Conservation (phyloP, 2,888 invertebrate genomes). For the Dione vanillae region DNA sequence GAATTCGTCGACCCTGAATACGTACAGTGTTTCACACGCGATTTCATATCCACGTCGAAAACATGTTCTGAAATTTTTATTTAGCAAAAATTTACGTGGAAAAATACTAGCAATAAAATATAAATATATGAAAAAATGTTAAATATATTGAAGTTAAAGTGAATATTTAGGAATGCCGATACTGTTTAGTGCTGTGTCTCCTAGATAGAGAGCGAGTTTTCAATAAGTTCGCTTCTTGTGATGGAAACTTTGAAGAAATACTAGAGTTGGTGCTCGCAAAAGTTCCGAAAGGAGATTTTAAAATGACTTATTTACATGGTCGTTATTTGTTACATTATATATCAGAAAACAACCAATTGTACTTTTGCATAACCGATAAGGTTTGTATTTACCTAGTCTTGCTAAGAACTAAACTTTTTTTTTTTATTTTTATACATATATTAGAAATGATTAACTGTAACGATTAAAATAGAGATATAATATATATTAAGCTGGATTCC, state of each 20-base stretch:
- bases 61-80: conserved; percentile 10
- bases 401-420: background rate
- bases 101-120: background rate
- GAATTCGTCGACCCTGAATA: conserved; percentile 46
- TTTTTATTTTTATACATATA: background rate
- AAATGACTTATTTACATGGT: conserved; percentile 92
- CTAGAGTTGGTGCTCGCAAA: conserved; percentile 93
- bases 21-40: conserved; percentile 35
- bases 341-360: conserved; percentile 90
- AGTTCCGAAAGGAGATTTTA: conserved; percentile 90
- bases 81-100: background rate
- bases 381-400: conserved; percentile 80
- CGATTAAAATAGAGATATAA: conserved; percentile 7
- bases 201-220: conserved; percentile 90
- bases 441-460: background rate
- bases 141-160: conserved; percentile 12
- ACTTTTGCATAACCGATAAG: conserved; percentile 97
- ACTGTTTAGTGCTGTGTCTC: conserved; percentile 93
- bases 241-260: conserved; percentile 97
- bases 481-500: conserved; percentile 4
- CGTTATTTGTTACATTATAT: conserved; percentile 91
- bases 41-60: conserved; percentile 28
- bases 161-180: conserved; percentile 90
- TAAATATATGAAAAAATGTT: background rate
- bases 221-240: conserved; percentile 94